Evolutionary conservation across 2,797 vertebrate species (phyloP).

Genomic region (Phylloscopus collybita): DNA sequence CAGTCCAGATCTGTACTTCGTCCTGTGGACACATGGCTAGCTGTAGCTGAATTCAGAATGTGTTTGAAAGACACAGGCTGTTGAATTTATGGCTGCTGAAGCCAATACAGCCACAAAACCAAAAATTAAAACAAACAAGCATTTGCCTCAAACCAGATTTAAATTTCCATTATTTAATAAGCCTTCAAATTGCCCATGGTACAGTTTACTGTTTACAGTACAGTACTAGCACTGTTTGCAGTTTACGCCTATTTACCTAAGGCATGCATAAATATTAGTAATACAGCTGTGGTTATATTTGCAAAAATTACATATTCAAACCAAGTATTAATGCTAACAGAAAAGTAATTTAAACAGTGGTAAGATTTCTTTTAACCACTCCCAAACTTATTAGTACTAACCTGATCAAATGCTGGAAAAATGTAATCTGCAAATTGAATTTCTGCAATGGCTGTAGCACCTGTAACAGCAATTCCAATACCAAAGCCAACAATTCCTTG

Average conservation of each 20-base stretch:
- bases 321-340: background rate
- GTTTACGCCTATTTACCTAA: conserved; percentile 5
- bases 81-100: background rate
- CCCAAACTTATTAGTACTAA: conserved; percentile 57
- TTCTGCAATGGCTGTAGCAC: conserved; percentile 96
- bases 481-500: conserved; percentile 99
- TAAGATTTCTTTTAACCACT: background rate
- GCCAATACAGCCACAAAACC: background rate
- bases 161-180: conserved; percentile 24
- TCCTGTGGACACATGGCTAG: background rate
- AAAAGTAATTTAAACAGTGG: background rate
- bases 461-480: conserved; percentile 91
- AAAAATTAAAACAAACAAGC: background rate
- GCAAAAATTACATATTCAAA: background rate
- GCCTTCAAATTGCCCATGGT: background rate
- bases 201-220: background rate
- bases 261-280: conserved; percentile 19
- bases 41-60: background rate
- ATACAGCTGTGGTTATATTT: background rate
- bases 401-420: conserved; percentile 98
- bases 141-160: background rate
- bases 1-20: background rate
- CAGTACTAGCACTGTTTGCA: background rate
- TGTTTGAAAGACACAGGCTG: background rate
- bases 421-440: conserved; percentile 99